Evolutionary conservation across 2,888 invertebrate genomes (phyloP), one percentile per base, ranked within the genome.

Genomic region (Scrobipalpa atriplicella): DNA sequence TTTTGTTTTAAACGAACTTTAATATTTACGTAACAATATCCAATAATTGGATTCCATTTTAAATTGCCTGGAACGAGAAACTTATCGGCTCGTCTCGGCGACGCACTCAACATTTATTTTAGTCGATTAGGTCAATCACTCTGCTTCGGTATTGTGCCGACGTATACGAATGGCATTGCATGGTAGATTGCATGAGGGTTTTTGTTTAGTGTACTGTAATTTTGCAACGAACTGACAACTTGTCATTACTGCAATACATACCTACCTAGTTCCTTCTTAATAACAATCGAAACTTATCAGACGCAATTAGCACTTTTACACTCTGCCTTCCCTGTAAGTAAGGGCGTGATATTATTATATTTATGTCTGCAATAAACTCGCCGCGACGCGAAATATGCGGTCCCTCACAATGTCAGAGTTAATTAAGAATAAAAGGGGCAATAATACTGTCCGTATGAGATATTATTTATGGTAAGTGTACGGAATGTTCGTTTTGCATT

Each of bases 61-160:
- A 38, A 58, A 58, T 58, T 7, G 36, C 16, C 38, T 16, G 38
- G 38, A 58, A 29, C 38, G 16, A 36, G 58, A 1, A 16, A 38
- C 58, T 38, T 6, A 29, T 29, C 58, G 16, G 8, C 8, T 56
- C 58, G 29, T 38, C 58, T 16, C 58, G 58, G 9, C 29, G 16
- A 38, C 58, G 7, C 36, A 38, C 16, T 16, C 13, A 41, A 18
- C 41, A 43, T 62, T 62, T 58, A 58, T 58, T 58, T 58, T 38
- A 29, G 58, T 38, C 58, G 58, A 38, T 58, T 58, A 36, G 58
- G 58, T 58, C 58, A 58, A 36, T 58, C 58, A 58, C 58, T 29
- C 58, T 29, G 13, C 21, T 29, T n/a, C n/a, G 36, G 29, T 29
- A 51, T n/a, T 36, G 18, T 52, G 16, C 52, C 18, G 18, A 52